A percentile compares a stretch with the other conserved stretches of the same genome.
These are phyloP conservation scores for Zoanthus gigantus DNA, from an alignment of 92 coral and sea anemone genomes.

Conservation along the genomic window DNA sequence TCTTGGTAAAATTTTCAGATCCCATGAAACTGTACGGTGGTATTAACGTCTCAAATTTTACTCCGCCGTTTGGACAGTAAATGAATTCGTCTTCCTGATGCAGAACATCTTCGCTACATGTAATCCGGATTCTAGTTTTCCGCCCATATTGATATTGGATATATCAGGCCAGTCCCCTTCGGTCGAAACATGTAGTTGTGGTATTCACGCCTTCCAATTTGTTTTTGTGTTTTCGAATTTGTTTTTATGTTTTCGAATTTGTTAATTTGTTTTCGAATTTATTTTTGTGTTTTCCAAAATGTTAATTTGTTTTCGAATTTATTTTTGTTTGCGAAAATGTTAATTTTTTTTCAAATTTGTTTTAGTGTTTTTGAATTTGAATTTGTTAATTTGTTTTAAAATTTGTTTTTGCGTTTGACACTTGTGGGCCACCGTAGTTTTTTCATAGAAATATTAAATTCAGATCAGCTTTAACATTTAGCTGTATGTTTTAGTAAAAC, in stretches of 20 bases:
- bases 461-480: no score
- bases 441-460: no score
- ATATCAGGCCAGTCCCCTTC: conserved; percentile 20
- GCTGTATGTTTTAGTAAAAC: no score
- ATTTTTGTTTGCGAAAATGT: no score
- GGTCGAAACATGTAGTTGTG: not conserved
- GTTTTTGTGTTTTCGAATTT: not conserved
- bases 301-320: not conserved
- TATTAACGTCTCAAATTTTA: not conserved
- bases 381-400: no score
- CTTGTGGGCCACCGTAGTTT: no score
- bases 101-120: no score
- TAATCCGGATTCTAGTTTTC: no score
- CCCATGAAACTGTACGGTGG: no score
- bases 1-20: not conserved
- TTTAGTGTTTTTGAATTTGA: no score
- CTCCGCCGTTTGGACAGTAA: conserved; percentile 25
- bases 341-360: no score
- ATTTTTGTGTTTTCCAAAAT: conserved; percentile 5
- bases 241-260: not conserved
- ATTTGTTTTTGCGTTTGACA: no score
- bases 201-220: not conserved
- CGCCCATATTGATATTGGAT: not conserved
- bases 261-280: not conserved
- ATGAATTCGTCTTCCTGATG: conserved; percentile 4